A percentile compares a stretch with the other conserved stretches of the same genome.
Evolutionary conservation across 2,797 vertebrate species (phyloP).

Genomic region (Hoplostethus mediterraneus): DNA sequence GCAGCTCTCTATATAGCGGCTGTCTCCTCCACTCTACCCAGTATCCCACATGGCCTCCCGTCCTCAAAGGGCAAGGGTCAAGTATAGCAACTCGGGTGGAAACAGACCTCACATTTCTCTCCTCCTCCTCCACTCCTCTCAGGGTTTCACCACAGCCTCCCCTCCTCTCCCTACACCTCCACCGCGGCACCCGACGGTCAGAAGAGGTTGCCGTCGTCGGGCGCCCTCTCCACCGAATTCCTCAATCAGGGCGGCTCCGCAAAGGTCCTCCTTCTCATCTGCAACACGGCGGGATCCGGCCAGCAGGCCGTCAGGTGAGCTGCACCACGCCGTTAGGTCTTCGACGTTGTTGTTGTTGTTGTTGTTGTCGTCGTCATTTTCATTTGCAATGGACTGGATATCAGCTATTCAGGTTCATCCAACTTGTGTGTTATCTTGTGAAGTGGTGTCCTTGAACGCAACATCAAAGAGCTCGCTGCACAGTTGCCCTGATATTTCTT

Average conservation of each 20-base stretch:
- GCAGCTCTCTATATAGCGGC: too few species aligned
- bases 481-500: background rate
- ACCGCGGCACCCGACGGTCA: slow-evolving; percentile 70
- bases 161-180: slow-evolving; percentile 83
- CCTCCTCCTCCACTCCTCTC: slow-evolving; percentile 30
- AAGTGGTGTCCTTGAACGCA: background rate
- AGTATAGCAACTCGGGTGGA: too few species aligned
- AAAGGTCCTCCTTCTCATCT: slow-evolving; percentile 90
- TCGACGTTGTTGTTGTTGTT: background rate
- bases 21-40: too few species aligned
- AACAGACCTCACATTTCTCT: too few species aligned
- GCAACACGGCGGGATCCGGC: slow-evolving; percentile 87
- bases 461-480: background rate
- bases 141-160: slow-evolving; percentile 90
- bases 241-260: slow-evolving; percentile 79
- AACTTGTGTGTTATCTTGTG: background rate
- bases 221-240: slow-evolving; percentile 86
- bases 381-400: background rate
- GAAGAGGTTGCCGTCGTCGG: slow-evolving; percentile 73
- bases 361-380: background rate
- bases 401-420: background rate
- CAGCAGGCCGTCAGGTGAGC: slow-evolving; percentile 88
- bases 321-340: background rate
- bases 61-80: too few species aligned
- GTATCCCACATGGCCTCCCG: too few species aligned